phyloP scores from a whole-genome alignment of 2,888 invertebrate species.

The Rambutsinella grinnellia region DNA sequence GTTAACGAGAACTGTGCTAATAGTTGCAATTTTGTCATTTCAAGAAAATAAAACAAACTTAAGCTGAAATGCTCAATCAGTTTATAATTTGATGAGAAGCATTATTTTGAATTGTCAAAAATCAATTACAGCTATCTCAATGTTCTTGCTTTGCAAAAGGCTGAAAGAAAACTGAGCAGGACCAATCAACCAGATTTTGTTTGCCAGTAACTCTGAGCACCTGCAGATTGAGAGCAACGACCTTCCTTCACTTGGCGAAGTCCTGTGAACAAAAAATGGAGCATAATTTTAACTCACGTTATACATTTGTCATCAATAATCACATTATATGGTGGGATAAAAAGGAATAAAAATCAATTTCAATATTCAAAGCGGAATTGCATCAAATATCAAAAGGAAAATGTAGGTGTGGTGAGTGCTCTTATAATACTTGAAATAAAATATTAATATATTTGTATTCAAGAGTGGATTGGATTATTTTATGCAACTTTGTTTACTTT shows the following conservation, averaged over 20 bases:
- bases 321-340: background rate
- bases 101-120: too few species aligned
- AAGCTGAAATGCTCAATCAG: too few species aligned
- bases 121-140: too few species aligned
- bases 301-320: background rate
- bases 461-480: background rate
- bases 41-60: too few species aligned
- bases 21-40: too few species aligned
- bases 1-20: constrained; percentile 4
- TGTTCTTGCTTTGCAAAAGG: too few species aligned
- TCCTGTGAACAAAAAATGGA: constrained; percentile 49
- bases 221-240: constrained; percentile 49
- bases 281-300: background rate
- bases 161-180: background rate
- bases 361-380: background rate
- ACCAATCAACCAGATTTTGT: constrained; percentile 43
- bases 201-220: constrained; percentile 50
- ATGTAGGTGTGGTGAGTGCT: background rate
- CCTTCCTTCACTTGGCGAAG: constrained; percentile 58
- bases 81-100: too few species aligned
- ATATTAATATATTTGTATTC: background rate
- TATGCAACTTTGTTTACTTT: constrained; percentile 15
- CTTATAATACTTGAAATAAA: background rate
- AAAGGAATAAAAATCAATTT: background rate
- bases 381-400: background rate